Base-by-base conservation (phyloP, 2,797 vertebrate genomes). In the Brachyrhaphis roseni region DNA sequence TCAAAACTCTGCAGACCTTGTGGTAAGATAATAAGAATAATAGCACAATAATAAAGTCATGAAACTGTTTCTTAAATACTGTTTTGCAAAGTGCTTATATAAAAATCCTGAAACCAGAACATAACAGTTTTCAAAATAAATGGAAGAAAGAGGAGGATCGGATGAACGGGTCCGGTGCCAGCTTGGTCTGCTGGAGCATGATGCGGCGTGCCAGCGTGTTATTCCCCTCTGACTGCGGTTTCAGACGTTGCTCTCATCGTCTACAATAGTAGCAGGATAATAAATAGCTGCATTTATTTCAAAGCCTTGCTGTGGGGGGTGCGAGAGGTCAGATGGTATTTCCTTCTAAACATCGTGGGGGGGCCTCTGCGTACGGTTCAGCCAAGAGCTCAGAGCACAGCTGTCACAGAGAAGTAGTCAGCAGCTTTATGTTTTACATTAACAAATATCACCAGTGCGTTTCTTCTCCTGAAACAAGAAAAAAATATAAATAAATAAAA, bases 261-360 rank as follows among this genome's bases (percentile, higher is more conserved):
- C 78, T 84, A 77, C 34, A 80, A 79, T 71, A 72, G 79, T 77
- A 72, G 76, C 70, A 74, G 74, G 87, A 87, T 88, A 89, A 90
- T 90, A 90, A 91, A 89, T 88, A 83, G 75, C 85, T 81, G 87
- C 84, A 77, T 84, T 79, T 75, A 41, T 88, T 85, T 90, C 87
- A 82, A 84, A 89, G 84, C 86, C 76, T 43, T 86, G 79, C 12
- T 71, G 84, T 1, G 23, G 31, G 76, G 76, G 49, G 20, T 83
- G 84, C 83, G 18, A 73, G 82, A 87, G 87, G 83, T 90, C 82
- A 80, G 80, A 82, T 90, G 90, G 90, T 84, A 89, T 92, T 90
- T 92, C 90, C 89, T 81, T 87, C 70, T 59, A 91, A 92, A 87
- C 91, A 81, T 77, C 76, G 79, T 74, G 77, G 85, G 86, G 84